Conservation (phyloP, 2,113 vertebrate genomes). For the Ceyx melanurus region DNA sequence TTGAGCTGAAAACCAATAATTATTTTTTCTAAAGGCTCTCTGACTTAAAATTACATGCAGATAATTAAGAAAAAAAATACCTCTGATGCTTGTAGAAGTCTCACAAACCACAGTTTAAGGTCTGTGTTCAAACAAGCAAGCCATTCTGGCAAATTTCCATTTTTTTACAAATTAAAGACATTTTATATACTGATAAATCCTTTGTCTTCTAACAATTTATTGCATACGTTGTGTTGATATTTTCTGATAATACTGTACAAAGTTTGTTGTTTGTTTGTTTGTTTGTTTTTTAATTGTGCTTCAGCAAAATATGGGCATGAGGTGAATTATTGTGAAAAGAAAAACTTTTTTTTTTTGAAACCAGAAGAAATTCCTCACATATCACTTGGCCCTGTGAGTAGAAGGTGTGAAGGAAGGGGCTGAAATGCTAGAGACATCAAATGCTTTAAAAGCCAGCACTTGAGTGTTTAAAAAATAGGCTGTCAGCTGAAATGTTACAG, state of each 20-base stretch:
- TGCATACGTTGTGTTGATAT: not conserved
- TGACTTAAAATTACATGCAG: constrained; percentile 1
- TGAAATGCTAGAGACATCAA: constrained; percentile 61
- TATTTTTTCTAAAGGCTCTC: not conserved
- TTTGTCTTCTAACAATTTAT: constrained; percentile 8
- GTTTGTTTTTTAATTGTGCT: not conserved
- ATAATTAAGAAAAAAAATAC: not conserved
- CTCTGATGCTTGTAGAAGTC: not conserved
- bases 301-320: constrained; percentile 3
- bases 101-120: not conserved
- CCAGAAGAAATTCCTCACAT: constrained; percentile 33
- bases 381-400: constrained; percentile 35
- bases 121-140: not conserved
- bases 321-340: constrained; percentile 24
- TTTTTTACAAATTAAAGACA: constrained; percentile 18
- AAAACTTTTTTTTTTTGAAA: constrained; percentile 20
- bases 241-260: not conserved
- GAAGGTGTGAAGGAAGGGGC: constrained; percentile 56
- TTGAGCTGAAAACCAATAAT: not conserved
- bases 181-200: constrained; percentile 11
- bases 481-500: constrained; percentile 62
- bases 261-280: not conserved
- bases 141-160: constrained; percentile 11
- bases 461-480: constrained; percentile 61
- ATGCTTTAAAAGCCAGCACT: constrained; percentile 47